These are phyloP conservation scores for Scaeva pyrastri DNA, from an alignment of 2,888 invertebrate species.

Conservation along the genomic window DNA sequence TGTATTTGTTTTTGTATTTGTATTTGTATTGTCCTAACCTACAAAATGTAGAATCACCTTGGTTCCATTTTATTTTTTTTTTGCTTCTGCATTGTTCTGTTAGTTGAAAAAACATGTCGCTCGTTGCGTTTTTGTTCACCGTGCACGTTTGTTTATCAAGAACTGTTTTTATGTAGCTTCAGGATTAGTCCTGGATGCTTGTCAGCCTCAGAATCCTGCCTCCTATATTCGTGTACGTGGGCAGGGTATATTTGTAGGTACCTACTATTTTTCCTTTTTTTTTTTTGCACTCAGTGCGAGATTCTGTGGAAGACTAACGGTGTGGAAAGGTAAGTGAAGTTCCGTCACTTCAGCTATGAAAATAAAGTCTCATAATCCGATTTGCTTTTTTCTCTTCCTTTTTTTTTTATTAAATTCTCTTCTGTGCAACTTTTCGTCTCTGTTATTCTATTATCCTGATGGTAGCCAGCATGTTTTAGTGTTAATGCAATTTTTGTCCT, in stretches of 20 bases:
- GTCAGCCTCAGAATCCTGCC: slow-evolving; percentile 2
- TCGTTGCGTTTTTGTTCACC: neutral
- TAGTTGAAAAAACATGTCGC: neutral
- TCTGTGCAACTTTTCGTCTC: neutral
- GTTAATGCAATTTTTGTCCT: slow-evolving; percentile 10
- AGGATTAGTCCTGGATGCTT: neutral
- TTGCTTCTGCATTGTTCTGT: neutral
- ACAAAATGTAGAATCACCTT: slow-evolving; percentile 27
- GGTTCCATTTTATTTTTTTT: neutral
- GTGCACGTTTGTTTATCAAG: neutral
- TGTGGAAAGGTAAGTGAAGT: slow-evolving; percentile 16
- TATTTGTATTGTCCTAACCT: slow-evolving; percentile 32
- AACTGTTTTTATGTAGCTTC: neutral
- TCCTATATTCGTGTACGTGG: too few relatives aligned
- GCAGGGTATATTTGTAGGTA: too few relatives aligned
- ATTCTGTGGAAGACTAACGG: neutral
- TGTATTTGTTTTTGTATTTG: too few relatives aligned
- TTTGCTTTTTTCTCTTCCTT: slow-evolving; percentile 26
- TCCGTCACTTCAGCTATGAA: slow-evolving; percentile 16
- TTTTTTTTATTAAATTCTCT: neutral
- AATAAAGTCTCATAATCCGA: slow-evolving; percentile 62
- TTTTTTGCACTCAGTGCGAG: slow-evolving; percentile 6
- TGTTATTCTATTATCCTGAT: slow-evolving; percentile 8
- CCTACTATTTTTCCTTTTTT: neutral
- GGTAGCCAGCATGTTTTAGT: neutral